Percentiles rank a stretch among this genome's conserved stretches.
These are phyloP conservation scores for Drosophila pseudotakahashii DNA, from an alignment of 2,888 invertebrate genomes.

Conservation along the genomic window DNA sequence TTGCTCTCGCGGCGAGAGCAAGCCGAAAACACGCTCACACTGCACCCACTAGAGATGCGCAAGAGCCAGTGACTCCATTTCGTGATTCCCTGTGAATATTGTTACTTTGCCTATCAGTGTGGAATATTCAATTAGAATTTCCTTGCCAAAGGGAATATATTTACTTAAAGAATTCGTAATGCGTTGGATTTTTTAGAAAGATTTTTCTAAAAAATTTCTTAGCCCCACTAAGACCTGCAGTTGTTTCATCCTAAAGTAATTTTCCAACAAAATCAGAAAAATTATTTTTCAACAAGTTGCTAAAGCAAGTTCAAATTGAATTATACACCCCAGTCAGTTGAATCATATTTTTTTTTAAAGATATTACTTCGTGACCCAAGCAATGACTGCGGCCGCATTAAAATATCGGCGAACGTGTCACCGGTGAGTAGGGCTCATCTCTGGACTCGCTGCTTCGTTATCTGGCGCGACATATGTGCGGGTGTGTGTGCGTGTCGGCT, in stretches of 20 bases:
- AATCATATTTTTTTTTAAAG: no score
- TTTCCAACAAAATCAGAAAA: no score
- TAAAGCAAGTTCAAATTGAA: no score
- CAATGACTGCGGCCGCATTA: slow-evolving; percentile 23
- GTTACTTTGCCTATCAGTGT: neutral
- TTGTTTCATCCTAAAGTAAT: no score
- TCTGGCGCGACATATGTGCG: slow-evolving; percentile 54
- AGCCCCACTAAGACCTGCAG: no score
- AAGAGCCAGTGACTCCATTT: neutral
- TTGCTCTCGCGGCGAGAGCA: slow-evolving; percentile 12
- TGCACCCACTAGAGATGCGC: slow-evolving; percentile 16
- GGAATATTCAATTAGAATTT: no score
- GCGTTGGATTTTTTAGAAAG: no score
- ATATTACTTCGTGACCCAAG: neutral
- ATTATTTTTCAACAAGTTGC: no score
- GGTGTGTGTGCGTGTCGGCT: slow-evolving; percentile 20
- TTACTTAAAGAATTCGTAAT: no score
- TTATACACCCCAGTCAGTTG: no score
- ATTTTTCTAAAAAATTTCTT: no score
- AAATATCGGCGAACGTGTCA: slow-evolving; percentile 27
- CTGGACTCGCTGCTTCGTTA: slow-evolving; percentile 59
- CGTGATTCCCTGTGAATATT: neutral
- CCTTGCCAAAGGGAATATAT: no score
- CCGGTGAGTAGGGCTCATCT: slow-evolving; percentile 36
- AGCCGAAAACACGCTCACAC: slow-evolving; percentile 13